A percentile compares a stretch with the other conserved stretches of the same genome.
Evolutionary conservation across 2,888 invertebrate genomes (phyloP).

Genomic region (Magallana nippona): DNA sequence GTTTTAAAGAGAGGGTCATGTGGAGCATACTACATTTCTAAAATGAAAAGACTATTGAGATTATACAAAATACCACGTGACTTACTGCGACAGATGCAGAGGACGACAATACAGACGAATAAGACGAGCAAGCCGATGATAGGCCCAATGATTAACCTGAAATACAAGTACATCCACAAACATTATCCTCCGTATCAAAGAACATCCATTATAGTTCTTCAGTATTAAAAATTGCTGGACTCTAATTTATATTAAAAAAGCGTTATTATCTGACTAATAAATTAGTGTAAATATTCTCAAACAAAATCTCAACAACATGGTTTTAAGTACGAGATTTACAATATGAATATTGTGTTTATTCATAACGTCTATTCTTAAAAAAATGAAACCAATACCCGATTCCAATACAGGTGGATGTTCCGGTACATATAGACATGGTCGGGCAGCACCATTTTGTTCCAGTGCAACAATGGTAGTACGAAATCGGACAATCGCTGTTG

Average conservation of each 20-base stretch:
- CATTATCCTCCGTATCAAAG: not conserved
- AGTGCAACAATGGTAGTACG: not conserved
- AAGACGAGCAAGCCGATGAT: not conserved
- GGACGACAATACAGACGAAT: not conserved
- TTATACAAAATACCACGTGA: not conserved
- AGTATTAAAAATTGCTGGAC: not conserved
- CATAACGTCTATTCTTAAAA: not conserved
- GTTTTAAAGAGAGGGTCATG: not conserved
- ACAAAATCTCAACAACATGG: too few species aligned
- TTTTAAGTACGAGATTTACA: too few species aligned
- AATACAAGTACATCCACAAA: not conserved
- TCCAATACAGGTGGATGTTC: not conserved
- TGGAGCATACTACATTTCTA: not conserved
- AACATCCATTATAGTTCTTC: not conserved
- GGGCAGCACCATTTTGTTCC: slow-evolving; percentile 20
- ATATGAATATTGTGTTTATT: not conserved
- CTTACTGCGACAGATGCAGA: not conserved
- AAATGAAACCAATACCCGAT: not conserved
- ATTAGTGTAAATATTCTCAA: too few species aligned
- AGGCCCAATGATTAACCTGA: not conserved
- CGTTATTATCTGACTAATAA: too few species aligned
- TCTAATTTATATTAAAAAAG: too few species aligned
- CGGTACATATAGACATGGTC: not conserved
- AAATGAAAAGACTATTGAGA: not conserved
- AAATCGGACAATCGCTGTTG: not conserved